Percentiles rank a stretch among this genome's conserved stretches.
Conservation (phyloP, 2,888 invertebrate species). For the Eilema caniola region DNA sequence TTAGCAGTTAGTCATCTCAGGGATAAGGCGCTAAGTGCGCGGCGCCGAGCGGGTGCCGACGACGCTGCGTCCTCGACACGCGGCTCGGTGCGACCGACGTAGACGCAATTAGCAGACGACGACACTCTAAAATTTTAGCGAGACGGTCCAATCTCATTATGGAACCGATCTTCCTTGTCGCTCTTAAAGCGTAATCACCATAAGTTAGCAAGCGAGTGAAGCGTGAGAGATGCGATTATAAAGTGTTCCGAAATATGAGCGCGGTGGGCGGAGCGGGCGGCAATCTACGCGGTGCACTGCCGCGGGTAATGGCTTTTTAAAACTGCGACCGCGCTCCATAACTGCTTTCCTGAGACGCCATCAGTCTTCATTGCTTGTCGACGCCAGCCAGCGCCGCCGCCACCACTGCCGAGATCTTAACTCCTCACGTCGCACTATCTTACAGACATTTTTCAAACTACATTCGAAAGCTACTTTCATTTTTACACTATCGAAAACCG, state of each 20-base stretch:
- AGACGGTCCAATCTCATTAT: constrained; percentile 86
- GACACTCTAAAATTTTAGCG: constrained; percentile 85
- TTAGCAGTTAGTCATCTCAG: constrained; percentile 67
- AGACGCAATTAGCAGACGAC: constrained; percentile 82
- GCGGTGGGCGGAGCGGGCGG: constrained; percentile 65
- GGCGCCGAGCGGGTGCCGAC: constrained; percentile 44
- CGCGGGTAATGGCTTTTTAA: constrained; percentile 86
- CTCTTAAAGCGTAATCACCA: constrained; percentile 86
- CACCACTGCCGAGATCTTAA: constrained; percentile 73
- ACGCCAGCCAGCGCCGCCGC: constrained; percentile 75
- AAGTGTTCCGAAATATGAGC: constrained; percentile 86
- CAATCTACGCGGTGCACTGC: constrained; percentile 84
- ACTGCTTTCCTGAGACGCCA: constrained; percentile 85
- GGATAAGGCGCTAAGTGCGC: constrained; percentile 58
- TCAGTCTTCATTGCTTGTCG: constrained; percentile 88
- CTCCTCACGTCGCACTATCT: constrained; percentile 76
- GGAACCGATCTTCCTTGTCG: constrained; percentile 85
- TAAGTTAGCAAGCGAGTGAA: constrained; percentile 85
- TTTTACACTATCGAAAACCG: constrained; percentile 50
- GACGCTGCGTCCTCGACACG: constrained; percentile 38
- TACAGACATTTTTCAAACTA: constrained; percentile 70
- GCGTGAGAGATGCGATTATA: constrained; percentile 86
- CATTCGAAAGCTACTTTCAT: constrained; percentile 62
- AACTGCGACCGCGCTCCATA: constrained; percentile 87
- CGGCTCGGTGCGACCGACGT: constrained; percentile 56